phyloP scores from a whole-genome alignment of 1,140 invertebrate species.

The Bombus turneri region DNA sequence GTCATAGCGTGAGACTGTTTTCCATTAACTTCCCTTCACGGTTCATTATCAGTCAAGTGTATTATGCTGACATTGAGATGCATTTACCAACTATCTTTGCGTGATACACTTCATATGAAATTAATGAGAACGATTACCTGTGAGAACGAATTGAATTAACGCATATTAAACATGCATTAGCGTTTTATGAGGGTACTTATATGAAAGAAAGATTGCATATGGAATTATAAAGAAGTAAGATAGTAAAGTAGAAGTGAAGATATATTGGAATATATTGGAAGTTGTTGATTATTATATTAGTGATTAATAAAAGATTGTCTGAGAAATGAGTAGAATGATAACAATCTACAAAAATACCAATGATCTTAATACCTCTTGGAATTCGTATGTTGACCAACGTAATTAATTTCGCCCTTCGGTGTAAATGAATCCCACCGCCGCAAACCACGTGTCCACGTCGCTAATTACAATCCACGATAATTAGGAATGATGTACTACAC shows the following conservation, averaged over 20 bases:
- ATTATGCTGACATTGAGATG: conserved; percentile 25
- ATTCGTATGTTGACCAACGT: neutral
- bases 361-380: neutral
- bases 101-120: neutral
- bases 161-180: neutral
- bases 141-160: conserved; percentile 3
- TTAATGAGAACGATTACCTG: neutral
- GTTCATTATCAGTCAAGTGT: conserved; percentile 32
- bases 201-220: no score
- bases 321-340: neutral
- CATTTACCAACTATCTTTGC: neutral
- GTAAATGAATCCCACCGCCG: conserved; percentile 5
- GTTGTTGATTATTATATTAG: neutral
- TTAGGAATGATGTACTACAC: conserved; percentile 2
- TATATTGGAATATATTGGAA: neutral
- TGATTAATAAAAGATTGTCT: neutral
- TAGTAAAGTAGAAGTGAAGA: neutral
- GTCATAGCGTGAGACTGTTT: neutral
- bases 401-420: conserved; percentile 7
- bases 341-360: neutral
- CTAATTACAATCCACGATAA: conserved; percentile 3
- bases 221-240: no score
- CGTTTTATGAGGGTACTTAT: neutral
- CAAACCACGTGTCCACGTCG: conserved; percentile 10
- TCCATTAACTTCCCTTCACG: conserved; percentile 16